Percentiles rank a stretch among this genome's conserved stretches.
These are phyloP conservation scores for Myotis brandtii DNA, from an alignment of 2,113 vertebrate genomes.

Conservation along the genomic window DNA sequence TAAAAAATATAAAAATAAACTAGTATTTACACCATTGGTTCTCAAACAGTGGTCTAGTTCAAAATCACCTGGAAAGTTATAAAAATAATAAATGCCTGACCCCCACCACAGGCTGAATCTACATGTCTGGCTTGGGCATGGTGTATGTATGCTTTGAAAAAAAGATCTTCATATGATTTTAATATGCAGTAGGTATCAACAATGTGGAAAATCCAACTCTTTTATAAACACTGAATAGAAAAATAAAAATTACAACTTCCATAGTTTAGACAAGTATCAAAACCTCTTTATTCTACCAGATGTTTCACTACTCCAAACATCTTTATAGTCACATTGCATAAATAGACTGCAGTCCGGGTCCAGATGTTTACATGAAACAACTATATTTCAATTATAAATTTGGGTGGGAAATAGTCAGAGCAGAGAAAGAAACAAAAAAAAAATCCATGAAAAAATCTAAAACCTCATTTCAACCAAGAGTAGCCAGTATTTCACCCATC, in stretches of 20 bases:
- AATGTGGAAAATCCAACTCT: constrained; percentile 38
- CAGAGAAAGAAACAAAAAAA: constrained; percentile 21
- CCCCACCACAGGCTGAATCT: neutral
- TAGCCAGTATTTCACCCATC: neutral
- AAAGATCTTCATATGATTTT: constrained; percentile 23
- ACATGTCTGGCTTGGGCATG: neutral
- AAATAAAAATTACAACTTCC: constrained; percentile 53
- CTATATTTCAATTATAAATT: constrained; percentile 18
- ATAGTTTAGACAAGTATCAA: constrained; percentile 59
- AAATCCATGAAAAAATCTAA: constrained; percentile 34
- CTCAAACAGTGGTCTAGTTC: neutral
- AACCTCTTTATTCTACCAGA: constrained; percentile 12
- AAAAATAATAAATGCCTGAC: neutral
- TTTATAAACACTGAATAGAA: constrained; percentile 47
- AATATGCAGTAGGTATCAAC: constrained; percentile 13
- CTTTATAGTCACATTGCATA: neutral
- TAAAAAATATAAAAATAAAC: neutral
- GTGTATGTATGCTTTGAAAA: neutral
- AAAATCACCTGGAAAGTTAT: neutral
- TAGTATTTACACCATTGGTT: neutral
- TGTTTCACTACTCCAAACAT: constrained; percentile 29
- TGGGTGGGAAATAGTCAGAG: constrained; percentile 35
- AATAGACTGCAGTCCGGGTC: neutral
- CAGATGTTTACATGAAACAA: constrained; percentile 24
- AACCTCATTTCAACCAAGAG: neutral